Evolutionary conservation across 2,113 vertebrate species (phyloP).

Genomic region (Sapajus apella): DNA sequence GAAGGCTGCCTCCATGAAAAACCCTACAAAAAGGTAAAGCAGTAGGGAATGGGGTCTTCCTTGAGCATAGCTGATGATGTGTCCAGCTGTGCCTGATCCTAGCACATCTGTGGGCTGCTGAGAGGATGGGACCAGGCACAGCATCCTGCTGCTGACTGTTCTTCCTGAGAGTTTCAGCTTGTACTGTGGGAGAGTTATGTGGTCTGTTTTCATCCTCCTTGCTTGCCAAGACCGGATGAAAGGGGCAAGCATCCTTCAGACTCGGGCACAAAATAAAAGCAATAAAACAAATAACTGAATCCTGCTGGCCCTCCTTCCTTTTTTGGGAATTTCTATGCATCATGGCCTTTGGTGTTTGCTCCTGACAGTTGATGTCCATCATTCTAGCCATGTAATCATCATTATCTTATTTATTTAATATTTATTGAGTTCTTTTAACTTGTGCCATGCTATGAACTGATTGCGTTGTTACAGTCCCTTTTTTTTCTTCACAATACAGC

Average conservation of each 20-base stretch:
- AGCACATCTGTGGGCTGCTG: neutral
- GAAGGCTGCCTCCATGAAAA: constrained; percentile 21
- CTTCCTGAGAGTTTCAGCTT: neutral
- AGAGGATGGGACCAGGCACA: neutral
- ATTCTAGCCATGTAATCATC: neutral
- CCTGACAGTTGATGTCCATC: neutral
- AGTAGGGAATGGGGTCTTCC: neutral
- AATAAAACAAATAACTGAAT: neutral
- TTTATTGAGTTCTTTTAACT: neutral
- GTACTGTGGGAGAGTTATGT: neutral
- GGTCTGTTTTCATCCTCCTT: neutral
- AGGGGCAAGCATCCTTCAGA: neutral
- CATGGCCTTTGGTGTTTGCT: neutral
- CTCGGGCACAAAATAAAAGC: neutral
- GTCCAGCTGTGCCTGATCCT: neutral
- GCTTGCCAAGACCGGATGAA: neutral
- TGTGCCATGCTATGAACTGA: neutral
- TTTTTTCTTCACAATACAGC: neutral
- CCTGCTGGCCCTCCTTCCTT: neutral
- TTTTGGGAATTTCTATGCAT: neutral
- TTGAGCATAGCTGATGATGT: neutral
- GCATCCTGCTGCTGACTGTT: neutral
- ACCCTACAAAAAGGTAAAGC: neutral
- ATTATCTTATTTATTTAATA: neutral
- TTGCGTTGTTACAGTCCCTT: neutral